phyloP scores from a whole-genome alignment of 92 coral and sea anemone genomes.

The Parazoanthus darwini region DNA sequence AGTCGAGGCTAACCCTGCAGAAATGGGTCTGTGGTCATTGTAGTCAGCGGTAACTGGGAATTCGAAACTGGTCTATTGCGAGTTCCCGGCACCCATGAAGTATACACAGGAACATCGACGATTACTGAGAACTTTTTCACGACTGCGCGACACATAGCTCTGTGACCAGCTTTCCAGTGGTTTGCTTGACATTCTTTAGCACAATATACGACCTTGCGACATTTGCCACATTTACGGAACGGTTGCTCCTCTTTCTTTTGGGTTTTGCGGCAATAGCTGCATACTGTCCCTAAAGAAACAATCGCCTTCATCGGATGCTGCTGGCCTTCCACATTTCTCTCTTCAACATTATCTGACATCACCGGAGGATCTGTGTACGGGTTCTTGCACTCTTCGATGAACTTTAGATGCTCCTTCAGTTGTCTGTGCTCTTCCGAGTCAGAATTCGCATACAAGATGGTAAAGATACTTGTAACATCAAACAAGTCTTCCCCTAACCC shows the following conservation, averaged over 20 bases:
- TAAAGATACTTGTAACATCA: no score
- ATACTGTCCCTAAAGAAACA: background rate
- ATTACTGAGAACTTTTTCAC: background rate
- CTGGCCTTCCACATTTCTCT: conserved; percentile 21
- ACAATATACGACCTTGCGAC: conserved; percentile 1
- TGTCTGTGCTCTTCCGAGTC: no score
- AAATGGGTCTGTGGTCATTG: no score
- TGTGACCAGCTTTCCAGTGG: conserved; percentile 13
- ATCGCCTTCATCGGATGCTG: background rate
- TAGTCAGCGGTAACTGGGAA: no score
- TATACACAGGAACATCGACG: background rate
- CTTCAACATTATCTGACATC: background rate
- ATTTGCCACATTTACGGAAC: background rate
- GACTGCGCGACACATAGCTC: background rate
- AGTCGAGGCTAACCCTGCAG: no score
- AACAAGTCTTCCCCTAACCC: no score
- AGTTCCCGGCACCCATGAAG: no score
- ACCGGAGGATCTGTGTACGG: background rate
- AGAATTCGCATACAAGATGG: no score
- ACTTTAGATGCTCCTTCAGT: no score
- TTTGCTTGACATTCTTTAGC: background rate
- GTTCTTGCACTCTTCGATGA: no score
- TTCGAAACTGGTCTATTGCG: background rate
- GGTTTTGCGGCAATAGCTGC: background rate
- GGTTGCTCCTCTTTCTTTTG: background rate